Evolutionary conservation across 1,140 invertebrate genomes (phyloP).

Genomic region (Pectinophora gossypiella): DNA sequence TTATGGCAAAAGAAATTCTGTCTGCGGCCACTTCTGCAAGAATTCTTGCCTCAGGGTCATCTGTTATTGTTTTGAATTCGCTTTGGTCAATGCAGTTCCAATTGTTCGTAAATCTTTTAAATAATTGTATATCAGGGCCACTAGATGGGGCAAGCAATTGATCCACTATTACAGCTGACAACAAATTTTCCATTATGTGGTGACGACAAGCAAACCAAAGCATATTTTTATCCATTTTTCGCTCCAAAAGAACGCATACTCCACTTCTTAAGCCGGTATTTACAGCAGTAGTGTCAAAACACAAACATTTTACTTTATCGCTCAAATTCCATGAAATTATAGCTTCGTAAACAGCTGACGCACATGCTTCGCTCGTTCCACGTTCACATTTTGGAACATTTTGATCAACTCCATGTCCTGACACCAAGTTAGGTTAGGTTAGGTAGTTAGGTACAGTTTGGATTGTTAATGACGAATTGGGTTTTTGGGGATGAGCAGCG

Average conservation of each 20-base stretch:
- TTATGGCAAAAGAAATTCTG: constrained; percentile 20
- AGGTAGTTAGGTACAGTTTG: no score
- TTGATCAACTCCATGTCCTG: constrained; percentile 29
- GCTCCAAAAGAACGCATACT: constrained; percentile 32
- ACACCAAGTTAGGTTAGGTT: constrained; percentile 39
- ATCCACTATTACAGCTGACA: constrained; percentile 17
- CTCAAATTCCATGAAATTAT: constrained; percentile 25
- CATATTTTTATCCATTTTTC: constrained; percentile 31
- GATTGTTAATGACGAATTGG: no score
- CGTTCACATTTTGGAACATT: constrained; percentile 31
- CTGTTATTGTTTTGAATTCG: constrained; percentile 14
- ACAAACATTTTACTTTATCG: constrained; percentile 33
- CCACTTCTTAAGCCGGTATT: constrained; percentile 37
- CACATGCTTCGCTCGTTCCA: constrained; percentile 27
- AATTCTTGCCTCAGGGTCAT: constrained; percentile 1
- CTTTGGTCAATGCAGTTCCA: constrained; percentile 30
- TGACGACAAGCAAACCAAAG: constrained; percentile 39
- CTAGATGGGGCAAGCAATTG: constrained; percentile 19
- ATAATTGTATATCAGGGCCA: constrained; percentile 34
- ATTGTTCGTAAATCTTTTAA: constrained; percentile 30
- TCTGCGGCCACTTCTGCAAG: constrained; percentile 9
- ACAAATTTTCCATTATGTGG: constrained; percentile 25
- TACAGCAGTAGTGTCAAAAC: constrained; percentile 43
- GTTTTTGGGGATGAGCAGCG: no score
- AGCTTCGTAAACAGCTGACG: constrained; percentile 27